Evolutionary conservation across 2,888 invertebrate genomes (phyloP), one percentile per base, ranked within the genome.

Genomic region (Aphidoletes aphidimyza): DNA sequence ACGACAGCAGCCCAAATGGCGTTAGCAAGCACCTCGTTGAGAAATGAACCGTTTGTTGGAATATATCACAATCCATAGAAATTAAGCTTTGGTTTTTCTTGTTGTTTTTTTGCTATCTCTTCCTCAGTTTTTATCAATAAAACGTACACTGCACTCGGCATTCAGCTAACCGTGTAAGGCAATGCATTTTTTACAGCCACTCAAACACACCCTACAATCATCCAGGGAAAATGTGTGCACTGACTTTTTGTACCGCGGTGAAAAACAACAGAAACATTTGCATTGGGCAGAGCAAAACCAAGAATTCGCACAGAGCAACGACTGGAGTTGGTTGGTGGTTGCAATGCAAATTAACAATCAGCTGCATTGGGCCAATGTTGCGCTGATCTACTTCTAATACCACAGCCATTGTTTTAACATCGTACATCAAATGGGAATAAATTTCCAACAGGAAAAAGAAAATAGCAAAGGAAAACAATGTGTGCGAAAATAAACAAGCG

Each of bases 221-320:
- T 69, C 69, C 14, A 69, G 69, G 69, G 69, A 69, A 69, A 54
- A 69, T 42, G n/a, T 30, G 69, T 17, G n/a, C 69, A 69, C 6
- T 42, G 42, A 42, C 42, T 42, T 14, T 9, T 30, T n/a, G 34
- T 14, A 30, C 14, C 26, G 22, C 26, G 47, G 5, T 22, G 3
- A 69, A 6, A 6, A 69, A 3, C 5, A 5, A 54, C 54, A 26
- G 19, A 3, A 54, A 5, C 54, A 54, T 54, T 54, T 26, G 54
- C 54, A 30, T 30, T n/a, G 69, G 5, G 0, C 69, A n/a, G 30
- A 30, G 30, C 14, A 34, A 69, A 69, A 69, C 30, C 69, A 69
- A n/a, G 14, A 6, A 69, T 69, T 69, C 14, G 69, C 69, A 69
- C 30, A 8, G 69, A 69, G 69, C 14, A 69, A 69, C 14, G 69